Conservation (phyloP, 2,888 invertebrate species). For the Heliconius sara region DNA sequence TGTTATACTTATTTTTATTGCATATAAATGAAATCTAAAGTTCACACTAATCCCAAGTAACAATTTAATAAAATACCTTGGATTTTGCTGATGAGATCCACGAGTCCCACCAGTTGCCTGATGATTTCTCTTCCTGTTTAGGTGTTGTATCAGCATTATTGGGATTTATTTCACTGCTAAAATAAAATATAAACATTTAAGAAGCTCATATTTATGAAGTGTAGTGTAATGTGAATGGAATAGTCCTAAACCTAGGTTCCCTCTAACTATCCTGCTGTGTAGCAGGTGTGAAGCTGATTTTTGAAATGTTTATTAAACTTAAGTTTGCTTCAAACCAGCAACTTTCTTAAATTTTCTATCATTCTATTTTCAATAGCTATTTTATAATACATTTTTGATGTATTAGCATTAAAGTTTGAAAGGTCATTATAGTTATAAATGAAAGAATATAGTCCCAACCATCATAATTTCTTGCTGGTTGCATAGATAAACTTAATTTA, state of each 20-base stretch:
- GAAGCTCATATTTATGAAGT: too few relatives aligned
- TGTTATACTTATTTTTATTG: not conserved
- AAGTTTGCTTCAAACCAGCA: too few relatives aligned
- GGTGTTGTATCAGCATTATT: slow-evolving; percentile 60
- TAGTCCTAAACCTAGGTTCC: too few relatives aligned
- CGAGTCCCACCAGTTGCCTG: slow-evolving; percentile 84
- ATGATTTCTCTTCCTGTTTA: slow-evolving; percentile 59
- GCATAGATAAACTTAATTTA: not conserved
- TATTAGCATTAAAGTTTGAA: too few relatives aligned
- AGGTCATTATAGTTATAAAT: too few relatives aligned
- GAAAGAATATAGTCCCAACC: not conserved
- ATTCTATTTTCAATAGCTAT: too few relatives aligned
- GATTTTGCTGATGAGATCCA: slow-evolving; percentile 84
- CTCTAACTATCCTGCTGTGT: too few relatives aligned
- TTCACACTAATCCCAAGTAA: not conserved
- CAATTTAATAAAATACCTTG: slow-evolving; percentile 67
- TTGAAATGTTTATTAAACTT: too few relatives aligned
- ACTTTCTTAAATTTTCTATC: too few relatives aligned
- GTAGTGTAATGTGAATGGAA: too few relatives aligned
- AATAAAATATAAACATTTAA: not conserved
- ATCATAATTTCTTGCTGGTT: accelerated
- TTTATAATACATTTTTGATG: too few relatives aligned
- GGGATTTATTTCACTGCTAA: slow-evolving; percentile 61
- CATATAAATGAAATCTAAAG: not conserved
- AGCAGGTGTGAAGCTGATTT: too few relatives aligned